These are phyloP conservation scores for Galeopterus variegatus DNA, from an alignment of 2,113 vertebrate genomes.

Conservation along the genomic window DNA sequence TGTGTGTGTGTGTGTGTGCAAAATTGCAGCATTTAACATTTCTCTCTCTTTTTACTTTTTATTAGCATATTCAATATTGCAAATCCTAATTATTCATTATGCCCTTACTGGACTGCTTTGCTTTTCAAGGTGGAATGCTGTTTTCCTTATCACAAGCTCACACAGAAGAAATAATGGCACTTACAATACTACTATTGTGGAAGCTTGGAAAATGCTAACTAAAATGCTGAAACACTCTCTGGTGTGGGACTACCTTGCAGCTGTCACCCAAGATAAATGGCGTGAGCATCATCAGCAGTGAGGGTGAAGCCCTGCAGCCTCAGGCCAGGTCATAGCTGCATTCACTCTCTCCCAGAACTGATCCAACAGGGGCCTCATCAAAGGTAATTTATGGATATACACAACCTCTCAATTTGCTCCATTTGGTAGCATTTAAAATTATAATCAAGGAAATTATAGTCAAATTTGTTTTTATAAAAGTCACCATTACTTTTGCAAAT, in stretches of 20 bases:
- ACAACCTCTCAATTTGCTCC: neutral
- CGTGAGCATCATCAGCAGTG: accelerated
- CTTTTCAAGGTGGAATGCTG: neutral
- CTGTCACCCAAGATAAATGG: neutral
- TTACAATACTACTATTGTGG: neutral
- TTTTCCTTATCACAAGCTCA: neutral
- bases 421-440: neutral
- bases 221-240: neutral
- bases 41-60: too few species aligned
- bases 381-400: neutral
- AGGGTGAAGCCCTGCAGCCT: neutral
- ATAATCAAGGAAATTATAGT: neutral
- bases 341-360: neutral
- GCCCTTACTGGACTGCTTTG: neutral
- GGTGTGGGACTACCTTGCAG: neutral
- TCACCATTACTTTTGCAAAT: neutral
- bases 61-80: too few species aligned
- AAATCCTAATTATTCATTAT: too few species aligned
- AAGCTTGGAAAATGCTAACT: neutral
- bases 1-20: too few species aligned
- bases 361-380: neutral
- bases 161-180: neutral
- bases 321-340: neutral
- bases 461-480: neutral
- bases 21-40: too few species aligned